These are phyloP conservation scores for Margaritifera margaritifera DNA, from an alignment of 2,888 invertebrate genomes.

Conservation along the genomic window DNA sequence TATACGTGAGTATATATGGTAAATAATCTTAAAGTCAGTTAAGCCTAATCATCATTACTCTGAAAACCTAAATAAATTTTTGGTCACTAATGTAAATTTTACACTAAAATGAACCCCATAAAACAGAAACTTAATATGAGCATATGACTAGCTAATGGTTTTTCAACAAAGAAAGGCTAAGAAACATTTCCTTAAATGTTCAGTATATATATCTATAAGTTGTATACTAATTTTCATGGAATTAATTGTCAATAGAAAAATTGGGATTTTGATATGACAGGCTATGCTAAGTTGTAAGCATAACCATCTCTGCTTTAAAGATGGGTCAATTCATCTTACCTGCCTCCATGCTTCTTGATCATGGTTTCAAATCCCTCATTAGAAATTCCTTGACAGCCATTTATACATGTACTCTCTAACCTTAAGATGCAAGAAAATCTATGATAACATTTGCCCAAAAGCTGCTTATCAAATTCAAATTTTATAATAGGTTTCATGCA, in stretches of 20 bases:
- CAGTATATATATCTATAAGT: background rate
- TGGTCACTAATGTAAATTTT: no score
- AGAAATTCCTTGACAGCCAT: constrained; percentile 67
- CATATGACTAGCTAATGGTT: no score
- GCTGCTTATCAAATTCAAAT: no score
- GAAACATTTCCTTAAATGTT: background rate
- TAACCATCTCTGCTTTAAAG: background rate
- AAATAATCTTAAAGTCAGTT: no score
- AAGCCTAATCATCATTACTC: no score
- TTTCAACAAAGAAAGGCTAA: background rate
- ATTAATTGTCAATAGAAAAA: background rate
- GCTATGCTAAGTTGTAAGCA: background rate
- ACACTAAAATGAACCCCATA: no score
- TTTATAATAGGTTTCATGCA: no score
- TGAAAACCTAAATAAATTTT: no score
- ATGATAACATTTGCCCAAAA: no score
- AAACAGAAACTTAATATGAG: no score
- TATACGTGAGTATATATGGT: no score
- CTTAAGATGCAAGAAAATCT: constrained; percentile 40
- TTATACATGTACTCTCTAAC: constrained; percentile 65
- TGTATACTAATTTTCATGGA: background rate
- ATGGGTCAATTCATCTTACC: constrained; percentile 34
- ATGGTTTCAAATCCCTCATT: constrained; percentile 64
- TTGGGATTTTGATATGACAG: background rate
- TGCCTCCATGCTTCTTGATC: constrained; percentile 63